These are phyloP conservation scores for Drosophila simulans DNA, from an alignment of 1,140 invertebrate species.

Conservation along the genomic window DNA sequence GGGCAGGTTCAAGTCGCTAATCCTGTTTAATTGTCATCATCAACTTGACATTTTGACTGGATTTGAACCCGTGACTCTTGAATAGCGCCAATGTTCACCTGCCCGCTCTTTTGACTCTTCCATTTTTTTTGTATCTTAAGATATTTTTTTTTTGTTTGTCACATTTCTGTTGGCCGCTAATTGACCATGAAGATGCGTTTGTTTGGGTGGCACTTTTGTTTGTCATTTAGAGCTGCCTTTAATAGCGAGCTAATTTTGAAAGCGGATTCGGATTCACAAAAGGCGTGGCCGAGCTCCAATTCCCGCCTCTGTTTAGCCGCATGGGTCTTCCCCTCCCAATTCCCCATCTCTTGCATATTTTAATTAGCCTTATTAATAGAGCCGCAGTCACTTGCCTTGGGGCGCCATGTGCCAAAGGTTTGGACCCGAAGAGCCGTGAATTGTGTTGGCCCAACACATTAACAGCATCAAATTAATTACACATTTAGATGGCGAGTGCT, in stretches of 20 bases:
- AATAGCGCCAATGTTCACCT: slow-evolving; percentile 50
- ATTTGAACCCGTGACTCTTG: slow-evolving; percentile 48
- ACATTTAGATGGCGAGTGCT: slow-evolving; percentile 60
- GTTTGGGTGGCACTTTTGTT: slow-evolving; percentile 75
- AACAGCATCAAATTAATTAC: slow-evolving; percentile 70
- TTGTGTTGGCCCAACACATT: slow-evolving; percentile 66
- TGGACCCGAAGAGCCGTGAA: slow-evolving; percentile 43
- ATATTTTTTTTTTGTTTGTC: slow-evolving; percentile 38
- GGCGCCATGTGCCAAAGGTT: slow-evolving; percentile 47
- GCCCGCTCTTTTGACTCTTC: slow-evolving; percentile 13
- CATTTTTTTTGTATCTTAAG: slow-evolving; percentile 5
- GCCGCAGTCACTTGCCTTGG: slow-evolving; percentile 40
- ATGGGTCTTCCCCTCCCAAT: neutral
- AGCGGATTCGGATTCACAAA: slow-evolving; percentile 55
- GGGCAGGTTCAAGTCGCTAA: slow-evolving; percentile 64
- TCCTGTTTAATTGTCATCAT: slow-evolving; percentile 54
- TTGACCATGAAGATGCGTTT: slow-evolving; percentile 71
- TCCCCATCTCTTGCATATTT: slow-evolving; percentile 47
- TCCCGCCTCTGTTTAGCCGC: slow-evolving; percentile 36
- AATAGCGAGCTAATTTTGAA: slow-evolving; percentile 78
- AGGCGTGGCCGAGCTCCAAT: slow-evolving; percentile 39
- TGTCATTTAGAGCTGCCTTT: slow-evolving; percentile 75
- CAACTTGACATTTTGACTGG: slow-evolving; percentile 56
- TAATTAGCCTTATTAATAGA: slow-evolving; percentile 70
- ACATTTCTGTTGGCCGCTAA: slow-evolving; percentile 75